Evolutionary conservation across 1,140 invertebrate species (phyloP).

Genomic region (Bombus confusus): DNA sequence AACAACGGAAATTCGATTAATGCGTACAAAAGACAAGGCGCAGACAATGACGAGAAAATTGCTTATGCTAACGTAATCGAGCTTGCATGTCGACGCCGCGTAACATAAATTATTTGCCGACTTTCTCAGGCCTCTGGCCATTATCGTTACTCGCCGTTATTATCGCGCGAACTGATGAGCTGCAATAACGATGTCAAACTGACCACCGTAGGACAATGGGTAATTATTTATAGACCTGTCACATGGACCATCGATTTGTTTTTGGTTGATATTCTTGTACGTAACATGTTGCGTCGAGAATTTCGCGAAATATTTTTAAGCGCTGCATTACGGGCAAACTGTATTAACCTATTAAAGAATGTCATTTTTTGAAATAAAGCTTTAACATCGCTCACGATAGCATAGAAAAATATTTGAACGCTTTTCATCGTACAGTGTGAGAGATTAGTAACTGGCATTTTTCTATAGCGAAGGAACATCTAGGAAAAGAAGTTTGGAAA

Average conservation of each 20-base stretch:
- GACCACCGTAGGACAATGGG: neutral
- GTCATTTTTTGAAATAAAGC: too few relatives aligned
- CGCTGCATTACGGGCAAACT: neutral
- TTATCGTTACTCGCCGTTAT: neutral
- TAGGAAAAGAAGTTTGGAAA: too few relatives aligned
- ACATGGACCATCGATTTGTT: neutral
- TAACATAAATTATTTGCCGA: constrained; percentile 30
- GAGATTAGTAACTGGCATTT: too few relatives aligned
- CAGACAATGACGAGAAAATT: constrained; percentile 6
- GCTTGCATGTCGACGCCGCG: neutral
- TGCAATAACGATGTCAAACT: constrained; percentile 34
- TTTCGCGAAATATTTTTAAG: neutral
- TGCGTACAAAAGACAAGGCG: neutral
- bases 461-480: too few relatives aligned
- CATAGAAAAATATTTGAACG: too few relatives aligned
- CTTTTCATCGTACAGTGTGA: too few relatives aligned
- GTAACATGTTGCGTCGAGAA: neutral
- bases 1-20: constrained; percentile 37
- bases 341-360: too few relatives aligned
- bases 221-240: constrained; percentile 27
- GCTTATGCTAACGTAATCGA: constrained; percentile 4
- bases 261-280: neutral
- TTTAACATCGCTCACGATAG: too few relatives aligned
- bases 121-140: neutral
- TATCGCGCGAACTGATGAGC: constrained; percentile 9